Conservation (phyloP, 2,888 invertebrate genomes). For the Mamestra brassicae region DNA sequence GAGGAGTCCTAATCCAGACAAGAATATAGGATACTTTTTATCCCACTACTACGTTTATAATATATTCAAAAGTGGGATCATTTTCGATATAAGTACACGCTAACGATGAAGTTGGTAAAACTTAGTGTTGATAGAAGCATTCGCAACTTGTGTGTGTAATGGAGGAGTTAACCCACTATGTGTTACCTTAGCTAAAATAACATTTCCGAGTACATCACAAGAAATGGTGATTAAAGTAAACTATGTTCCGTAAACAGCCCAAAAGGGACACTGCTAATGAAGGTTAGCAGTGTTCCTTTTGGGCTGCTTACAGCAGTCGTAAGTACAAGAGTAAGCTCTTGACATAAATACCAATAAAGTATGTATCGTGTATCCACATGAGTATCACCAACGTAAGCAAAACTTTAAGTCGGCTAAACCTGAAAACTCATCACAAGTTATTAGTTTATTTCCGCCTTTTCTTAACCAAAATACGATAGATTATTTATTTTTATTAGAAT, state of each 20-base stretch:
- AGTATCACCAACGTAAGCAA: not conserved
- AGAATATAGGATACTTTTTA: too few species aligned
- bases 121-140: too few species aligned
- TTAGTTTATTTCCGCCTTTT: not conserved
- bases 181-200: not conserved
- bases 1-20: too few species aligned
- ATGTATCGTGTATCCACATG: not conserved
- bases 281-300: too few species aligned
- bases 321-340: not conserved
- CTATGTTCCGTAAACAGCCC: not conserved
- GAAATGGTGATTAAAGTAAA: not conserved
- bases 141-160: not conserved
- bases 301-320: too few species aligned
- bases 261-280: not conserved
- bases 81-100: too few species aligned
- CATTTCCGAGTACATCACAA: not conserved
- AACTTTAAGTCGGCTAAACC: not conserved
- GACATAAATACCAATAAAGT: not conserved
- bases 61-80: too few species aligned
- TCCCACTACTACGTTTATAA: too few species aligned
- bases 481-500: too few species aligned
- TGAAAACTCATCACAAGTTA: not conserved
- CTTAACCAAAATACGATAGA: not conserved
- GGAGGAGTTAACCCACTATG: not conserved
- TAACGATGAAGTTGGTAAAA: too few species aligned